Percentiles rank a stretch among this genome's conserved stretches.
Conservation (phyloP, 2,888 invertebrate species). For the Resseliella maxima region DNA sequence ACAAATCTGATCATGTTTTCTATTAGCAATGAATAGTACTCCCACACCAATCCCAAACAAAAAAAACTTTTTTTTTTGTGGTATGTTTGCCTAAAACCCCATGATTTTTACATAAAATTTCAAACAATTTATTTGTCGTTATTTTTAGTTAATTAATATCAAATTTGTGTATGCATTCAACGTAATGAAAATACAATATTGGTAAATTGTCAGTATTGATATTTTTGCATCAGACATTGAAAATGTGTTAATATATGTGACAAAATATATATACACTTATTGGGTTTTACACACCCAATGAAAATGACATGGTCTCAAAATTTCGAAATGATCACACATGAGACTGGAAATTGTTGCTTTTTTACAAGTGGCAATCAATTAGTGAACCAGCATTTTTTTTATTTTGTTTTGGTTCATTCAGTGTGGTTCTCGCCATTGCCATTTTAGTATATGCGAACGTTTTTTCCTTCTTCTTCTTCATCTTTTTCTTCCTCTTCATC, state of each 20-base stretch:
- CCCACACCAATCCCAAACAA: too few relatives aligned
- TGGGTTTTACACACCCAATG: background rate
- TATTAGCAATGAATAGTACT: too few relatives aligned
- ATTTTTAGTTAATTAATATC: too few relatives aligned
- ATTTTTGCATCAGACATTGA: slow-evolving; percentile 3
- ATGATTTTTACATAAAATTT: too few relatives aligned
- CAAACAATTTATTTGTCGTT: too few relatives aligned
- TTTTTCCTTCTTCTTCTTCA: background rate
- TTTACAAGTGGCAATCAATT: slow-evolving; percentile 54
- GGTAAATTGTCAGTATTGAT: too few relatives aligned
- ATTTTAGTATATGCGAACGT: background rate
- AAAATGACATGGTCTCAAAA: background rate
- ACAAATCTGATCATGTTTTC: too few relatives aligned
- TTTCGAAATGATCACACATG: background rate
- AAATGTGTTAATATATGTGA: background rate
- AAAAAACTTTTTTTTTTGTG: too few relatives aligned
- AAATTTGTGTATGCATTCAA: too few relatives aligned
- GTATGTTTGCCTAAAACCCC: too few relatives aligned
- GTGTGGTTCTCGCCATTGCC: slow-evolving; percentile 1
- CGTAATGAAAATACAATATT: too few relatives aligned
- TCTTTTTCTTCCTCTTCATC: background rate
- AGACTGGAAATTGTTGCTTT: slow-evolving; percentile 1
- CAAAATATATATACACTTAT: background rate
- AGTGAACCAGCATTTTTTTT: background rate
- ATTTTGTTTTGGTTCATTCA: background rate